Evolutionary conservation across 2,797 vertebrate genomes (phyloP).

Genomic region (Pseudotriccus pelzelni): DNA sequence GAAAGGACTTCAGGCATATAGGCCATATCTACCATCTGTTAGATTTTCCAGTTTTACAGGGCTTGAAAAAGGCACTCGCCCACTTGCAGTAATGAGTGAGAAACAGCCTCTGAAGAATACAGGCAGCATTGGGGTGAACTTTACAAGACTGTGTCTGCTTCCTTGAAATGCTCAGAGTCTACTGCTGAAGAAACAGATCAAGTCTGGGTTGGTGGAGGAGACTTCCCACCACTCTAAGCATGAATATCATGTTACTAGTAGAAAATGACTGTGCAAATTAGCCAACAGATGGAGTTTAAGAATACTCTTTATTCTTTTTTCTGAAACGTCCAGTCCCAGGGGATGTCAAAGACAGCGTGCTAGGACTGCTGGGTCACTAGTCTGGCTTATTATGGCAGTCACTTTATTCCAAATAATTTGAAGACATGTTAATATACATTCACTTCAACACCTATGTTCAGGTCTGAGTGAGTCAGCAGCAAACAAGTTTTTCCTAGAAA

Average conservation of each 20-base stretch:
- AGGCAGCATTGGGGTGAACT: conserved; percentile 28
- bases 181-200: conserved; percentile 37
- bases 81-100: conserved; percentile 59
- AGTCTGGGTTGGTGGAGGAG: conserved; percentile 24
- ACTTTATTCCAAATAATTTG: background rate
- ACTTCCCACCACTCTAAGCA: conserved; percentile 11
- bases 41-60: conserved; percentile 54
- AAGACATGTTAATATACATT: background rate
- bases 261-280: conserved; percentile 44
- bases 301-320: background rate
- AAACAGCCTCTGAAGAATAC: conserved; percentile 40
- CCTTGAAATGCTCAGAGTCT: conserved; percentile 38
- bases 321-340: background rate
- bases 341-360: background rate
- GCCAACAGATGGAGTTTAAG: background rate
- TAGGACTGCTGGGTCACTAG: background rate
- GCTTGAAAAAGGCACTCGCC: conserved; percentile 67
- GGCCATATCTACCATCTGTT: conserved; percentile 57
- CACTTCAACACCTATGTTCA: background rate
- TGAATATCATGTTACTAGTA: conserved; percentile 16
- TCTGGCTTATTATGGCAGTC: background rate
- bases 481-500: background rate
- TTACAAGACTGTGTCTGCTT: conserved; percentile 43
- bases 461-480: background rate
- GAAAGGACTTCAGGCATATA: conserved; percentile 53